phyloP scores from a whole-genome alignment of 2,797 vertebrate genomes.

The Rousettus madagascariensis region DNA sequence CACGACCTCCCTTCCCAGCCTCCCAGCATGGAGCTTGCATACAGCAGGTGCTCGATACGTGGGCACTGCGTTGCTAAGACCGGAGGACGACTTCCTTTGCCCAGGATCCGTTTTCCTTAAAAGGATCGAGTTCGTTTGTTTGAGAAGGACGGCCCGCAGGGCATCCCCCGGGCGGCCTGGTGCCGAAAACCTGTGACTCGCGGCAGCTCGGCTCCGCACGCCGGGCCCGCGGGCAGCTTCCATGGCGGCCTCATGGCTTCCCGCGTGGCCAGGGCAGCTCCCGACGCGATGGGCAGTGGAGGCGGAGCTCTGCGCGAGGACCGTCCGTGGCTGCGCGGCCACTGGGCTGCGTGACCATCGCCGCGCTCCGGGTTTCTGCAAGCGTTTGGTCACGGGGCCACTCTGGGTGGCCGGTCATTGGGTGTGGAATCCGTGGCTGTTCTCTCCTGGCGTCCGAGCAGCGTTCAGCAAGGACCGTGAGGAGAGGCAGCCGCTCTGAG shows the following conservation, averaged over 20 bases:
- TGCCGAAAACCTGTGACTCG: not conserved
- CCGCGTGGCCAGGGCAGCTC: not conserved
- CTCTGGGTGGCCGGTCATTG: not conserved
- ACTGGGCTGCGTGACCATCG: not conserved
- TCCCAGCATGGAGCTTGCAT: not conserved
- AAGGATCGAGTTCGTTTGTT: not conserved
- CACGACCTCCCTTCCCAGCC: not conserved
- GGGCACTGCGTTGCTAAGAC: not conserved
- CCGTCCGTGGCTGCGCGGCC: not conserved
- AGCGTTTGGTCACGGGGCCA: conserved; percentile 12
- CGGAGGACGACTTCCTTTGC: not conserved
- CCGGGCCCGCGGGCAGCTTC: not conserved
- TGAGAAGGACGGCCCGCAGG: not conserved
- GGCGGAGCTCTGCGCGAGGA: not conserved
- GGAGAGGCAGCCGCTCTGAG: not conserved
- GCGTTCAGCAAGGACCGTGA: not conserved
- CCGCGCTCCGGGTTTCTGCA: not conserved
- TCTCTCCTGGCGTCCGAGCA: not conserved
- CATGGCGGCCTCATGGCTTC: not conserved
- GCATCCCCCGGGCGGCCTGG: not conserved
- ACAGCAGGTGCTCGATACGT: not conserved
- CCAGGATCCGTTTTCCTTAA: not conserved
- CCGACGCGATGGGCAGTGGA: conserved; percentile 22
- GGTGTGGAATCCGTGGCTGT: not conserved
- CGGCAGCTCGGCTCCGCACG: not conserved